These are phyloP conservation scores for Anolis sagrei DNA, from an alignment of 2,113 vertebrate species.

Conservation along the genomic window DNA sequence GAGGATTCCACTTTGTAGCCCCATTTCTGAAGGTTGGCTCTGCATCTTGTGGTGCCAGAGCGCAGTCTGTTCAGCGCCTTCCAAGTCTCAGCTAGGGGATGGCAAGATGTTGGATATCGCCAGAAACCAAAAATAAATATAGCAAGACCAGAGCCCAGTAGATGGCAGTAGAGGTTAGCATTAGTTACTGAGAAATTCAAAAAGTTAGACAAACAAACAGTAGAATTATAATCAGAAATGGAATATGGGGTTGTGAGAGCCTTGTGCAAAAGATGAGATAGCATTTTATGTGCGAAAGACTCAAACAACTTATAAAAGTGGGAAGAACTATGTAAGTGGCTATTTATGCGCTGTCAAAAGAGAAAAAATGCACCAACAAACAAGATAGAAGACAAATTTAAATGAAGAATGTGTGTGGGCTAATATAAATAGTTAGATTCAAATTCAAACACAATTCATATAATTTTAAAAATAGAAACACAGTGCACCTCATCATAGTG, in stretches of 20 bases:
- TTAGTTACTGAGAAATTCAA: neutral
- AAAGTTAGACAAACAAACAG: neutral
- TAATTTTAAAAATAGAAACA: neutral
- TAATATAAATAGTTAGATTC: neutral
- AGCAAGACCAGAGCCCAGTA: constrained; percentile 14
- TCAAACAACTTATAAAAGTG: neutral
- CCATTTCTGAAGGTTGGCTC: too few species aligned
- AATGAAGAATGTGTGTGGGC: neutral
- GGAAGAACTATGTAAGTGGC: neutral
- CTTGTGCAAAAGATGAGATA: neutral
- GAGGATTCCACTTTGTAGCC: too few species aligned
- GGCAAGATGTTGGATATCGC: too few species aligned
- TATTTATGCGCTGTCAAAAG: neutral
- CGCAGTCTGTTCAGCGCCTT: too few species aligned
- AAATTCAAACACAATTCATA: neutral
- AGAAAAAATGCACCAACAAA: neutral
- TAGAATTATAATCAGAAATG: too few species aligned
- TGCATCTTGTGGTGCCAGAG: too few species aligned
- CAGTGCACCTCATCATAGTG: neutral
- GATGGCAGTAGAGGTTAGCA: neutral
- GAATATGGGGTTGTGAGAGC: neutral
- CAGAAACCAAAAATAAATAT: neutral
- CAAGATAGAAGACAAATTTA: neutral
- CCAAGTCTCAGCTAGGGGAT: too few species aligned
- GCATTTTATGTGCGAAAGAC: neutral